Percentiles rank a stretch among this genome's conserved stretches.
These are phyloP conservation scores for Phymanthus crucifer DNA, from an alignment of 92 coral and sea anemone species.

Conservation along the genomic window DNA sequence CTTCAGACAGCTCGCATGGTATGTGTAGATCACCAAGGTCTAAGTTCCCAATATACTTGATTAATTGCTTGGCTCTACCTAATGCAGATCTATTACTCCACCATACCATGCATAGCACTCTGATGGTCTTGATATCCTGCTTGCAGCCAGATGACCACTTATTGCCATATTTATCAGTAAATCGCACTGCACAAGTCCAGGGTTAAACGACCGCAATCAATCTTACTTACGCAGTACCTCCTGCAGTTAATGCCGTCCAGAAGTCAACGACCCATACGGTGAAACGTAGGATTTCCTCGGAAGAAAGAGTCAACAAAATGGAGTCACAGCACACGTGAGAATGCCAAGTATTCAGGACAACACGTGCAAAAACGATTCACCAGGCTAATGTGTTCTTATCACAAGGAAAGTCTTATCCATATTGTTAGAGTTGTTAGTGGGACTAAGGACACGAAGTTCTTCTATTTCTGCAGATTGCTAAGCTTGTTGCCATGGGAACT, in stretches of 20 bases:
- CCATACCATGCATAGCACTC: background rate
- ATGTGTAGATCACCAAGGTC: background rate
- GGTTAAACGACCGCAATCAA: conserved; percentile 6
- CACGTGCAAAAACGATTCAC: background rate
- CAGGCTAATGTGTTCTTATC: background rate
- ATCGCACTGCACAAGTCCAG: background rate
- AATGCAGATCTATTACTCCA: background rate
- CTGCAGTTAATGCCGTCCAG: background rate
- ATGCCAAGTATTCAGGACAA: background rate
- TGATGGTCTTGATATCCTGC: background rate
- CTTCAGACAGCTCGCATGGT: background rate
- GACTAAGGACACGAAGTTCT: background rate
- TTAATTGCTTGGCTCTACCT: background rate
- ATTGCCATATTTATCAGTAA: background rate
- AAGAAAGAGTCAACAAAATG: background rate
- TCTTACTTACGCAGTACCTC: background rate
- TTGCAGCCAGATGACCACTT: background rate
- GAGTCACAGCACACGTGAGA: background rate
- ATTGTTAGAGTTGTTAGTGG: background rate
- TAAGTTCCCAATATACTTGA: background rate
- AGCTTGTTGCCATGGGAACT: background rate
- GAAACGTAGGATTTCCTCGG: background rate
- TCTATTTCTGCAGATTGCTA: background rate
- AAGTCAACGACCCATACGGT: background rate
- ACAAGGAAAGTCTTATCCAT: background rate